Percentiles rank a stretch among this genome's conserved stretches.
These are phyloP conservation scores for Rhyacophila evoluta DNA, from an alignment of 2,888 invertebrate genomes.

Conservation along the genomic window DNA sequence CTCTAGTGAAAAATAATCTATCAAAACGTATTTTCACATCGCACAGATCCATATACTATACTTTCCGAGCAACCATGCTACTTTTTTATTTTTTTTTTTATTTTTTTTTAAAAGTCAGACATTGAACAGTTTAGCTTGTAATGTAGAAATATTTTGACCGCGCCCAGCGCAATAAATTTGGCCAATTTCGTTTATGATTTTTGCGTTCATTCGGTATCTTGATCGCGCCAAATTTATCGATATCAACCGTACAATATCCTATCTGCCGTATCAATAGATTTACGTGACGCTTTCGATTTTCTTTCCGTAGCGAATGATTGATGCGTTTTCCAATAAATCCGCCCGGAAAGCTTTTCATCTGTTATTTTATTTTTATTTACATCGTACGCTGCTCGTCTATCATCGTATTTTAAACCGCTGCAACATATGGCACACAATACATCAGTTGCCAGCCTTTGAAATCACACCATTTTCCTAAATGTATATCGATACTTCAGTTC, in stretches of 20 bases:
- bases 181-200: background rate
- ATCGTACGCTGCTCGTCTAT: background rate
- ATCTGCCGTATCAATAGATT: background rate
- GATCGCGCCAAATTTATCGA: background rate
- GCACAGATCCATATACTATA: no score
- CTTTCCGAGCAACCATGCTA: no score
- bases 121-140: no score
- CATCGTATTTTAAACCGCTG: background rate
- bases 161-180: background rate
- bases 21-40: no score
- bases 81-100: no score
- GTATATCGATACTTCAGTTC: no score
- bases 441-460: no score
- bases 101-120: no score
- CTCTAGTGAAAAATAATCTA: no score
- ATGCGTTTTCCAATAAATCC: background rate
- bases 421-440: background rate
- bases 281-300: background rate
- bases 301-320: background rate
- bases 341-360: background rate
- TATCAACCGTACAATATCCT: background rate
- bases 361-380: background rate
- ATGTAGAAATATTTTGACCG: background rate
- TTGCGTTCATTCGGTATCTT: background rate
- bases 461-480: no score